Evolutionary conservation across 2,888 invertebrate species (phyloP).

Genomic region (Oscheius sp.): DNA sequence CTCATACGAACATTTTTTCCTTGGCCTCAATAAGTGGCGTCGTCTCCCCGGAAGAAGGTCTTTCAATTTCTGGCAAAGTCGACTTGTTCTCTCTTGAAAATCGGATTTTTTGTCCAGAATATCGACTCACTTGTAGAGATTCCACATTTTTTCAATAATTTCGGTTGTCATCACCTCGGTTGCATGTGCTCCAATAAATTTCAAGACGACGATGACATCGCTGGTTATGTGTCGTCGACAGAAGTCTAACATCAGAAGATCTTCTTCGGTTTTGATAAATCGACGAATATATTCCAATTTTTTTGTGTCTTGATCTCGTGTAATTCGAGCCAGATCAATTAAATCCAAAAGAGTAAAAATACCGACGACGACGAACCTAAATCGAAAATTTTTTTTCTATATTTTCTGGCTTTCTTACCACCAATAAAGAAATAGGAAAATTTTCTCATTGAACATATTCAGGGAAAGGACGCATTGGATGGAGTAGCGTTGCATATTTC

Average conservation of each 20-base stretch:
- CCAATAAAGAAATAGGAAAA: slow-evolving; percentile 69
- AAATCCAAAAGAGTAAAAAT: slow-evolving; percentile 52
- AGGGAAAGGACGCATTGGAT: slow-evolving; percentile 61
- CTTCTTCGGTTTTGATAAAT: slow-evolving; percentile 48
- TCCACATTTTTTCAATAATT: slow-evolving; percentile 43
- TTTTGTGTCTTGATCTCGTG: slow-evolving; percentile 34
- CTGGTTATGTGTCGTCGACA: slow-evolving; percentile 51
- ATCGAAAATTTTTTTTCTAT: neutral
- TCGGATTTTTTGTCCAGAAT: neutral
- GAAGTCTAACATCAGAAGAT: slow-evolving; percentile 51
- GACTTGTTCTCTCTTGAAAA: neutral
- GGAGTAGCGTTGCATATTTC: slow-evolving; percentile 60
- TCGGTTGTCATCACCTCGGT: slow-evolving; percentile 56
- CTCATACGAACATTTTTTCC: neutral
- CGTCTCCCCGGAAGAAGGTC: neutral
- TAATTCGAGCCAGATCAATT: slow-evolving; percentile 44
- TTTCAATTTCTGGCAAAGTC: neutral
- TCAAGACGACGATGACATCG: slow-evolving; percentile 55
- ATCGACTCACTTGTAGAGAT: slow-evolving; percentile 36
- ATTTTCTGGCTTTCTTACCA: slow-evolving; percentile 57
- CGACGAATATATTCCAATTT: slow-evolving; percentile 42
- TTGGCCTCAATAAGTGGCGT: neutral
- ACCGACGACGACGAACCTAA: slow-evolving; percentile 48
- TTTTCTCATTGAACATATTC: slow-evolving; percentile 72
- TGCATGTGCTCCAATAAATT: slow-evolving; percentile 59